Evolutionary conservation across 2,113 vertebrate genomes (phyloP).

Genomic region (Gallinago media): DNA sequence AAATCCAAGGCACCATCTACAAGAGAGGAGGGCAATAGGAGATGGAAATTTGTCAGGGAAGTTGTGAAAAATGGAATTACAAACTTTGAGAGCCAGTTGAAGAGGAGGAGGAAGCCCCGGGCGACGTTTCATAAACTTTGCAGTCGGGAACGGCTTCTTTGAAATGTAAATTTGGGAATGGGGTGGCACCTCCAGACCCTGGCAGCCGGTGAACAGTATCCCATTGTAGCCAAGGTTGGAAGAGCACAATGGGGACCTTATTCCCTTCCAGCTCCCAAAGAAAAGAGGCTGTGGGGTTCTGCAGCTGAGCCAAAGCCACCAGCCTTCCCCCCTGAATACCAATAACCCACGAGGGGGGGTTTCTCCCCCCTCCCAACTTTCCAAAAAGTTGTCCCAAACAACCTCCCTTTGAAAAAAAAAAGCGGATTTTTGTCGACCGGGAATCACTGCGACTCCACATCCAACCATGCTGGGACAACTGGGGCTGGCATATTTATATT

Average conservation of each 20-base stretch:
- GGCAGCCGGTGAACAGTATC: neutral
- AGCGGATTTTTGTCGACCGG: fast-evolving
- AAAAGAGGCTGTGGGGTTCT: fast-evolving
- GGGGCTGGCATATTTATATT: neutral
- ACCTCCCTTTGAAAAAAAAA: neutral
- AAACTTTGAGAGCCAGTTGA: fast-evolving
- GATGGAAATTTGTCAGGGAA: neutral
- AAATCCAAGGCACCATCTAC: neutral
- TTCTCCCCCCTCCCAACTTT: neutral
- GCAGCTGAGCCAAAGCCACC: neutral
- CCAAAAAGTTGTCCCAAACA: neutral
- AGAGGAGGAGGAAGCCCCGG: neutral
- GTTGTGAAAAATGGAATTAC: neutral
- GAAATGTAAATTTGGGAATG: neutral
- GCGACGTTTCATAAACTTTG: neutral
- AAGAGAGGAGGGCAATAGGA: neutral
- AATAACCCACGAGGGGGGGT: fast-evolving
- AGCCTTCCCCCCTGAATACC: neutral
- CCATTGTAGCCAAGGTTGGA: neutral
- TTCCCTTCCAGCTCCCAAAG: neutral
- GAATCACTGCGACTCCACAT: fast-evolving
- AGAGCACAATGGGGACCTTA: neutral
- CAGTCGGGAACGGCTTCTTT: neutral
- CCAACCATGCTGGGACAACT: fast-evolving
- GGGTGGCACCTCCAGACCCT: neutral